These are phyloP conservation scores for Pogona vitticeps DNA, from an alignment of 2,113 vertebrate species.

Conservation along the genomic window DNA sequence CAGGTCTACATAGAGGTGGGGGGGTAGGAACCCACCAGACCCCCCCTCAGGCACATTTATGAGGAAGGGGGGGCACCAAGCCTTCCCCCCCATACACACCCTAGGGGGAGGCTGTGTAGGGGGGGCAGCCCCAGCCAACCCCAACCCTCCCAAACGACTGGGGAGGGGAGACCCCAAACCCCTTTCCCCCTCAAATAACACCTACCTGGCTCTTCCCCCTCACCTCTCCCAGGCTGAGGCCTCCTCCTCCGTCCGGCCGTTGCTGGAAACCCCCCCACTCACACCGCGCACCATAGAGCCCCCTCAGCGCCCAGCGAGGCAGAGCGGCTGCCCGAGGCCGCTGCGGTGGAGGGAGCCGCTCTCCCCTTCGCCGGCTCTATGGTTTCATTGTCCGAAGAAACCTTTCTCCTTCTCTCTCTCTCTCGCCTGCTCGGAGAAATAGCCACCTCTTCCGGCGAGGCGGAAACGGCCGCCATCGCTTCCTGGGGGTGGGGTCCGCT, in stretches of 20 bases:
- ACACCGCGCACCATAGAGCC: conserved; percentile 7
- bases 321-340: neutral
- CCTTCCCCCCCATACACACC: too few species aligned
- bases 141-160: neutral
- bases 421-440: neutral
- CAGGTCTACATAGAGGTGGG: neutral
- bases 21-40: too few species aligned
- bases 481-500: neutral
- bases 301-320: neutral
- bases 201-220: too few species aligned
- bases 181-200: neutral
- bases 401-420: too few species aligned
- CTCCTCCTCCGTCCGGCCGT: neutral
- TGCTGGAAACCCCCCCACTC: neutral
- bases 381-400: conserved; percentile 34
- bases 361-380: neutral
- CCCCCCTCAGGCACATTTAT: too few species aligned
- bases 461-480: neutral
- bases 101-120: neutral
- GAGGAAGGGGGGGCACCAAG: too few species aligned
- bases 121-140: neutral
- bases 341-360: neutral
- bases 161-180: neutral
- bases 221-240: neutral
- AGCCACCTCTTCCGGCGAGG: neutral